Evolutionary conservation across 2,888 invertebrate species (phyloP), one percentile per base, ranked within the genome.

Genomic region (Argyresthia goedartella): DNA sequence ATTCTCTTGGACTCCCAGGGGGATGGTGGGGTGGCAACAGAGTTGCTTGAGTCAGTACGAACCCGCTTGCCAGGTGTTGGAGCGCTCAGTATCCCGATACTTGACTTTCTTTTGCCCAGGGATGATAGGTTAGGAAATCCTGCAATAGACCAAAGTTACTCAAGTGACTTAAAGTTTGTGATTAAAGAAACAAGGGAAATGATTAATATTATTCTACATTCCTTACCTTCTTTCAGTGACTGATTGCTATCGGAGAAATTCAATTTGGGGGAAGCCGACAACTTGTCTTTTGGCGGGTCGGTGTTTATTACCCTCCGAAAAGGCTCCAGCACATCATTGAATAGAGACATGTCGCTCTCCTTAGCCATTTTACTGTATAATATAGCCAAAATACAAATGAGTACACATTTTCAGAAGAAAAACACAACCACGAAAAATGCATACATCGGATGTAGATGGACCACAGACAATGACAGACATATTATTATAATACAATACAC

Each of bases 1-100:
- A 92, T 61, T 49, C 89, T 81, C 54, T 90, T 88, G 4, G 88
- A 76, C 71, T 93, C 92, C 88, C 92, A 91, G 0, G 93, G 92
- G 0, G 91, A 91, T 1, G 87, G 71, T 1, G 78, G 72, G 1
- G 63, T 61, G 1, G 70, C 58, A 4, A 64, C 57, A 25, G 3
- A 25, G 0, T 69, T 67, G 10, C 58, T 61, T 36, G 81, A 81
- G 2, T 85, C 81, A 8, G 66, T 69, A 13, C 84, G 73, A n/a
- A 60, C 50, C 41, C 81, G 72, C 60, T 87, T 87, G 16, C 72
- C 76, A 3, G 87, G 82, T 7, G 84, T 81, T 36, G 61, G 59
- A 4, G 55, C 53, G 51, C 76, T 77, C 10, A 59, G 56, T 46
- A 60, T 55, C 35, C 69, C 71, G 52, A 77, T 58, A 57, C 77